A percentile compares a stretch with the other conserved stretches of the same genome.
Conservation (phyloP, 2,797 vertebrate species). For the Poeciliopsis infans region DNA sequence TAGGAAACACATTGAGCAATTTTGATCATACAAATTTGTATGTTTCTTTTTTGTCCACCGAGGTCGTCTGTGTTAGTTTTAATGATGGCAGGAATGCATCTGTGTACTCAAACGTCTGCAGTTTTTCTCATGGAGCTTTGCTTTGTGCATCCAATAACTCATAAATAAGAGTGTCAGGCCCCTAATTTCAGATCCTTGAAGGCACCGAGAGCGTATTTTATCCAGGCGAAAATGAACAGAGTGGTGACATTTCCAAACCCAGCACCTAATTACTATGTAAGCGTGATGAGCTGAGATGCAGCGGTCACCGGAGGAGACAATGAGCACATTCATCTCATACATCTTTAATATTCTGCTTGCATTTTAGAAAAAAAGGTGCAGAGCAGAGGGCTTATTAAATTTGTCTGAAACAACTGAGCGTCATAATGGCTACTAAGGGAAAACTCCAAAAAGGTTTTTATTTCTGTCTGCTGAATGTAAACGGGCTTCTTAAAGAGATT, state of each 20-base stretch:
- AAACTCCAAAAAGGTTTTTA: conserved; percentile 58
- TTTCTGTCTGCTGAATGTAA: conserved; percentile 66
- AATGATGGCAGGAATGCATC: conserved; percentile 53
- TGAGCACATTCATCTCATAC: conserved; percentile 72
- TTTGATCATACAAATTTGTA: conserved; percentile 68
- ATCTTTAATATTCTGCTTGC: conserved; percentile 73
- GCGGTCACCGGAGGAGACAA: conserved; percentile 68
- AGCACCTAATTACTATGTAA: conserved; percentile 66
- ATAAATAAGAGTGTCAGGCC: conserved; percentile 27
- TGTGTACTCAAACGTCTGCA: conserved; percentile 42
- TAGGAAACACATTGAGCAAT: conserved; percentile 75
- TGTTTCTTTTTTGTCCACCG: conserved; percentile 55
- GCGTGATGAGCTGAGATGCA: conserved; percentile 58
- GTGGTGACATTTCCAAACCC: conserved; percentile 62
- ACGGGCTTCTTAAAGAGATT: conserved; percentile 55
- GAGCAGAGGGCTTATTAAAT: conserved; percentile 75
- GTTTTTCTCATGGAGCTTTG: conserved; percentile 8
- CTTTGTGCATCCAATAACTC: conserved; percentile 42
- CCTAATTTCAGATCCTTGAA: conserved; percentile 56
- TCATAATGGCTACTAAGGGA: conserved; percentile 74
- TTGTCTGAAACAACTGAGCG: conserved; percentile 69
- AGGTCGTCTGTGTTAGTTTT: conserved; percentile 68
- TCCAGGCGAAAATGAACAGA: conserved; percentile 60
- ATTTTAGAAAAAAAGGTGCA: conserved; percentile 70
- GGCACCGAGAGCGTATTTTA: conserved; percentile 53